A percentile compares a stretch with the other conserved stretches of the same genome.
phyloP scores from a whole-genome alignment of 2,797 vertebrate species.

The Pelobates cultripes region DNA sequence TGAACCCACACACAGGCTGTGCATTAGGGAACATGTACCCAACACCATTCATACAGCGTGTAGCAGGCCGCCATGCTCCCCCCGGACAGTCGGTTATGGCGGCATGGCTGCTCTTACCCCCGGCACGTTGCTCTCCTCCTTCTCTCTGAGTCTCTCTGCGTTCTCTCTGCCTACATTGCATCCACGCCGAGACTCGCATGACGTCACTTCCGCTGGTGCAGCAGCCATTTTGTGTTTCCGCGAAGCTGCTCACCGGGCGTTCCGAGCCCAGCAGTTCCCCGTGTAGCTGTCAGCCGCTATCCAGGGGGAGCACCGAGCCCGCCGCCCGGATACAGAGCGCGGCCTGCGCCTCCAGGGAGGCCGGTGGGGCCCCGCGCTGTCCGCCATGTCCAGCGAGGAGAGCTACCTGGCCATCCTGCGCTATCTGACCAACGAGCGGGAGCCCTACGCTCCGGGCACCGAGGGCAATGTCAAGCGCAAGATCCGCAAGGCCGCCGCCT shows the following conservation, averaged over 20 bases:
- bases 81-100: no score
- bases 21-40: no score
- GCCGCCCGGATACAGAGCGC: neutral
- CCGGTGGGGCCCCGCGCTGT: slow-evolving; percentile 1
- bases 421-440: slow-evolving; percentile 93
- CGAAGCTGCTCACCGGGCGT: slow-evolving; percentile 73
- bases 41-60: no score
- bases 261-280: slow-evolving; percentile 68
- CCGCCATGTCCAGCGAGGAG: slow-evolving; percentile 91
- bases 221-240: slow-evolving; percentile 99
- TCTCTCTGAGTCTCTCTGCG: no score
- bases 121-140: no score
- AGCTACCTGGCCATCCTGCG: slow-evolving; percentile 97
- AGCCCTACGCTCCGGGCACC: slow-evolving; percentile 94
- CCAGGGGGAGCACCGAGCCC: neutral
- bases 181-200: neutral
- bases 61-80: no score
- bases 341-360: neutral
- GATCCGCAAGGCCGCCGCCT: slow-evolving; percentile 94
- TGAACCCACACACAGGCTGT: no score
- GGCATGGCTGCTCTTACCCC: no score
- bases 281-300: slow-evolving; percentile 52
- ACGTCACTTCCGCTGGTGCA: slow-evolving; percentile 93
- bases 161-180: no score
- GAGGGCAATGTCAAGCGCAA: slow-evolving; percentile 94